Evolutionary conservation across 2,888 invertebrate genomes (phyloP).

Genomic region (Xanthia icteritia): DNA sequence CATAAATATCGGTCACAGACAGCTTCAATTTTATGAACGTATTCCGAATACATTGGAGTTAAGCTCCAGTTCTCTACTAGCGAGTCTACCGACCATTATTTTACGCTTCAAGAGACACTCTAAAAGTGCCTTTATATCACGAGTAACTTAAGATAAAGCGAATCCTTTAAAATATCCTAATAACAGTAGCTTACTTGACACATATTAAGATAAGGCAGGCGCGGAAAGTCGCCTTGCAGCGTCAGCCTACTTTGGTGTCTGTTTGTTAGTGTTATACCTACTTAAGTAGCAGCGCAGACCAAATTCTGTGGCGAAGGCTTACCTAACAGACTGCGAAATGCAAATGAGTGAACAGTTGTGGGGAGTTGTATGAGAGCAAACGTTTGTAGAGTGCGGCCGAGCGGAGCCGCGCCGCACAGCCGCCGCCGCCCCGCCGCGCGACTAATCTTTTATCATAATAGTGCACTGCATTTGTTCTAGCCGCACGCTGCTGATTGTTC

Average conservation of each 20-base stretch:
- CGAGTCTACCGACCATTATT: constrained; percentile 42
- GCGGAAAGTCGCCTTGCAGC: constrained; percentile 40
- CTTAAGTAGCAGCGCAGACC: constrained; percentile 62
- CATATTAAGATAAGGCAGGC: constrained; percentile 46
- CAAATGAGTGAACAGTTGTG: constrained; percentile 80
- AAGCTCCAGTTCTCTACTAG: constrained; percentile 32
- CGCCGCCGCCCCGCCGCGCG: constrained; percentile 51
- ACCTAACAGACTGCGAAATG: constrained; percentile 78
- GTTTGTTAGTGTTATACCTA: constrained; percentile 59
- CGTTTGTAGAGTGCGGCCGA: constrained; percentile 72
- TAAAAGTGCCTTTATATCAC: constrained; percentile 46
- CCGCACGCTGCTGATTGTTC: constrained; percentile 52
- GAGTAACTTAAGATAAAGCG: constrained; percentile 46
- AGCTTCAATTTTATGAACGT: constrained; percentile 60
- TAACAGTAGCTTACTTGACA: constrained; percentile 49
- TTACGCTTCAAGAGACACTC: constrained; percentile 51
- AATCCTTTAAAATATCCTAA: constrained; percentile 53
- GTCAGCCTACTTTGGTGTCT: constrained; percentile 55
- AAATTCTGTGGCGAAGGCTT: constrained; percentile 72
- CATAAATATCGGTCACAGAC: constrained; percentile 55
- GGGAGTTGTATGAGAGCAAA: constrained; percentile 75
- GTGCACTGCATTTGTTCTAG: constrained; percentile 66
- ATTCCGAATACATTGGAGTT: constrained; percentile 55
- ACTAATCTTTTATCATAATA: constrained; percentile 82
- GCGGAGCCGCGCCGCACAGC: constrained; percentile 44